Percentiles rank a stretch among this genome's conserved stretches.
Conservation (phyloP, 1,140 invertebrate genomes). For the Varroa destructor region DNA sequence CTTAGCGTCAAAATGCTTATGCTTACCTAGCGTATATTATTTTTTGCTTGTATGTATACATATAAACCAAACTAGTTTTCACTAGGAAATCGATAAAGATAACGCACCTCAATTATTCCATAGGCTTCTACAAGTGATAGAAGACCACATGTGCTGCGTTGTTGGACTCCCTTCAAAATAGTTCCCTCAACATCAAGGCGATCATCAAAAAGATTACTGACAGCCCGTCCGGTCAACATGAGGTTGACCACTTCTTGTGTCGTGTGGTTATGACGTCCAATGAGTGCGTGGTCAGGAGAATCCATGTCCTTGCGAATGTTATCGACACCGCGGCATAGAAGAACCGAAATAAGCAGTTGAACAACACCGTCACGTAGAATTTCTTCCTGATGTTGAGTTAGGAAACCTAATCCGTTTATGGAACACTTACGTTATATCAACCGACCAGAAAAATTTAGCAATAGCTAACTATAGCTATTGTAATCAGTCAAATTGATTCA, state of each 20-base stretch:
- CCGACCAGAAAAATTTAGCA: too few species aligned
- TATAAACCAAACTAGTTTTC: too few species aligned
- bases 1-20: too few species aligned
- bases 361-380: constrained; percentile 9
- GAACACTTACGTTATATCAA: too few species aligned
- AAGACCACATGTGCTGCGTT: constrained; percentile 6
- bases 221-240: constrained; percentile 15
- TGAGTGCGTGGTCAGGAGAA: constrained; percentile 9
- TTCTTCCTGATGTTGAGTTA: constrained; percentile 16
- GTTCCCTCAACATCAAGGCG: background rate
- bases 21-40: too few species aligned
- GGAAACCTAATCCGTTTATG: background rate
- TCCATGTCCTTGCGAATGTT: constrained; percentile 17
- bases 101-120: constrained; percentile 9
- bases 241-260: constrained; percentile 13
- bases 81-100: too few species aligned
- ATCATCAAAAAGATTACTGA: constrained; percentile 22
- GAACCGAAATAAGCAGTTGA: constrained; percentile 13
- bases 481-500: too few species aligned
- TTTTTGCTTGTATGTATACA: too few species aligned
- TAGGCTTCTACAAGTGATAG: constrained; percentile 5
- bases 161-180: background rate
- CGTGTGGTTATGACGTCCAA: constrained; percentile 17
- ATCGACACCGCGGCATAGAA: constrained; percentile 9
- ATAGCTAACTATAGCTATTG: too few species aligned